Base-by-base conservation (phyloP, 2,888 invertebrate species). In the Xanthorhoe designata region DNA sequence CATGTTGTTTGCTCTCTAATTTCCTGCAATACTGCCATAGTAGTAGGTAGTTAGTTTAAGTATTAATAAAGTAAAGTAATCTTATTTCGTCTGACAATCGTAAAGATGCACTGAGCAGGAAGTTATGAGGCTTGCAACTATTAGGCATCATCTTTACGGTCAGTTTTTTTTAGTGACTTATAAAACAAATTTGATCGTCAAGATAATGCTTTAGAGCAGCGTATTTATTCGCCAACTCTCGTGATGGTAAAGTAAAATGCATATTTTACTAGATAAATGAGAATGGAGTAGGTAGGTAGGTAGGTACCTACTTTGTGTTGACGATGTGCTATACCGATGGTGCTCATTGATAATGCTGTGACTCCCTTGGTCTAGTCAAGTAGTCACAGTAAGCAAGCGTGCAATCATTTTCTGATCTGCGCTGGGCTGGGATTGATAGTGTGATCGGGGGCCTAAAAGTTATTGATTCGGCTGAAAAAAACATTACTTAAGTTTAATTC, bases 21-120 rank as follows among this genome's bases (percentile, higher is more conserved):
- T 88, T 89, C 87, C 86, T 86, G 86, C 88, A 84, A 79, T 83
- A 90, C 89, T 89, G 90, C 88, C 90, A 89, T 90, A 85, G 77
- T 74, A 79, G 60, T 87, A 87, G 79, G 84, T 85, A 78, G 77
- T 75, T 89, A 63, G 38, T 76, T 65, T 88, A 87, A 86, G 81
- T 83, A 83, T 73, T 75, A 69, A 8, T 75, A 62, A 64, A 66
- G 53, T 51, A 42, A 42, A 13, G 38, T 42, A 42, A 42, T 13
- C 13, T 0, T 10, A 47, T 78, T 77, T 77, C 73, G 72, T 74
- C 73, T 72, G 73, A 74, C 70, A 75, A 74, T 75, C 77, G 76
- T 78, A 70, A 78, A 80, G 74, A 75, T 74, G 76, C 74, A 78
- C 74, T 72, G 76, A 77, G 88, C 87, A 89, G 88, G 85, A 88